Conservation (phyloP, 2,888 invertebrate genomes). For the Abrostola triplasia region DNA sequence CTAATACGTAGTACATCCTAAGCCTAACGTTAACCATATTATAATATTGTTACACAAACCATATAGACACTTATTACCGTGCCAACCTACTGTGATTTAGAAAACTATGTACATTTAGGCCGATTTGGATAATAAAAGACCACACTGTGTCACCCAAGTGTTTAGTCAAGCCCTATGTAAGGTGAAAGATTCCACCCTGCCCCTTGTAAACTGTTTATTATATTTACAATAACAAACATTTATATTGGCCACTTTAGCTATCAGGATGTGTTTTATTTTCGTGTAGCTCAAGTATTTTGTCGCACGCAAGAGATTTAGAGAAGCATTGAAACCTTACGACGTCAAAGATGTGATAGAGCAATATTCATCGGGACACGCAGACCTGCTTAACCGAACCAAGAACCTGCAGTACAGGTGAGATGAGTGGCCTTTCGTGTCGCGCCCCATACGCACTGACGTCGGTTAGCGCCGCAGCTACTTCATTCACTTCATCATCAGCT, state of each 20-base stretch:
- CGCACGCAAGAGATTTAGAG: constrained; percentile 96
- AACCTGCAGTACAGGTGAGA: constrained; percentile 94
- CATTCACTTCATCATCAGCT: constrained; percentile 65
- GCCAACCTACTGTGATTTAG: too few relatives aligned
- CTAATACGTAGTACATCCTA: too few relatives aligned
- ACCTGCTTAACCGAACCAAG: constrained; percentile 95
- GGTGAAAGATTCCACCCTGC: too few relatives aligned
- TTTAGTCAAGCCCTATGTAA: too few relatives aligned
- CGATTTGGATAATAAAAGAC: too few relatives aligned
- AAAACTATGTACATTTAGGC: too few relatives aligned
- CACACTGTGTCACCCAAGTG: too few relatives aligned
- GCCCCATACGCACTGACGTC: constrained; percentile 50
- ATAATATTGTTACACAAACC: too few relatives aligned
- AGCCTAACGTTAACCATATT: too few relatives aligned
- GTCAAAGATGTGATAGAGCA: constrained; percentile 98
- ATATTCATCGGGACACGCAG: constrained; percentile 96
- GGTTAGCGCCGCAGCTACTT: constrained; percentile 55
- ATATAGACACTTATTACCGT: too few relatives aligned
- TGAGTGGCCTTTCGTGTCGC: constrained; percentile 46
- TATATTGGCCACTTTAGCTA: constrained; percentile 57
- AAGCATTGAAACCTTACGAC: constrained; percentile 97
- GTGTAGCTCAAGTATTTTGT: constrained; percentile 95
- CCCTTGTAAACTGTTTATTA: neutral
- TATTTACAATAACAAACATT: constrained; percentile 21
- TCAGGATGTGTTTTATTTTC: constrained; percentile 83